Percentiles rank a stretch among this genome's conserved stretches.
phyloP scores from a whole-genome alignment of 1,140 invertebrate genomes.

The Stratiolaelaps scimitus region DNA sequence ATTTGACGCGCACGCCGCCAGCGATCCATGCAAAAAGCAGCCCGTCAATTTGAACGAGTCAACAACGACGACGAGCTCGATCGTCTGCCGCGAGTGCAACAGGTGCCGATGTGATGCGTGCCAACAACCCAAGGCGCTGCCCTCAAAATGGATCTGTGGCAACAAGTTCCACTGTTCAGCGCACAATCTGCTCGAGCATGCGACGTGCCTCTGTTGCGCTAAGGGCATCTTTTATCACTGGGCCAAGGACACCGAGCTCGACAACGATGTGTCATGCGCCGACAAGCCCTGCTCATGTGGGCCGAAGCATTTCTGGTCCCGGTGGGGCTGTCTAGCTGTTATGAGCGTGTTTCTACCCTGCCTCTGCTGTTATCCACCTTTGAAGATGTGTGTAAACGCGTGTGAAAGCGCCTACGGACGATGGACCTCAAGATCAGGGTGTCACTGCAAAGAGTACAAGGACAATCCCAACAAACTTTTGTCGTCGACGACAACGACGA shows the following conservation, averaged over 20 bases:
- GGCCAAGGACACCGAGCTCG: conserved; percentile 54
- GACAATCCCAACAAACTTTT: conserved; percentile 20
- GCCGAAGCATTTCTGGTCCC: conserved; percentile 52
- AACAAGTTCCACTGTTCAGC: conserved; percentile 71
- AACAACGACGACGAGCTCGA: conserved; percentile 43
- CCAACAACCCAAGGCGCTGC: conserved; percentile 63
- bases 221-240: conserved; percentile 85
- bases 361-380: conserved; percentile 78
- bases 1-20: neutral
- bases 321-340: conserved; percentile 70
- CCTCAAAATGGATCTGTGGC: conserved; percentile 72
- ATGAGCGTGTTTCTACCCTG: conserved; percentile 69
- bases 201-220: conserved; percentile 80
- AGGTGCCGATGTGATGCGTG: conserved; percentile 74
- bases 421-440: conserved; percentile 24
- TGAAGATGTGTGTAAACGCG: conserved; percentile 59
- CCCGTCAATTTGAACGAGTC: conserved; percentile 31
- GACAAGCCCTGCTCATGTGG: conserved; percentile 74
- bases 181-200: conserved; percentile 68
- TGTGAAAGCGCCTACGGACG: conserved; percentile 61
- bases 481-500: conserved; percentile 19
- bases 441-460: conserved; percentile 27
- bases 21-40: conserved; percentile 15
- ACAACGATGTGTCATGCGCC: conserved; percentile 56
- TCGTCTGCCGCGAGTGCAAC: conserved; percentile 70